phyloP scores from a whole-genome alignment of 2,888 invertebrate genomes.

The Napeogenes inachia region DNA sequence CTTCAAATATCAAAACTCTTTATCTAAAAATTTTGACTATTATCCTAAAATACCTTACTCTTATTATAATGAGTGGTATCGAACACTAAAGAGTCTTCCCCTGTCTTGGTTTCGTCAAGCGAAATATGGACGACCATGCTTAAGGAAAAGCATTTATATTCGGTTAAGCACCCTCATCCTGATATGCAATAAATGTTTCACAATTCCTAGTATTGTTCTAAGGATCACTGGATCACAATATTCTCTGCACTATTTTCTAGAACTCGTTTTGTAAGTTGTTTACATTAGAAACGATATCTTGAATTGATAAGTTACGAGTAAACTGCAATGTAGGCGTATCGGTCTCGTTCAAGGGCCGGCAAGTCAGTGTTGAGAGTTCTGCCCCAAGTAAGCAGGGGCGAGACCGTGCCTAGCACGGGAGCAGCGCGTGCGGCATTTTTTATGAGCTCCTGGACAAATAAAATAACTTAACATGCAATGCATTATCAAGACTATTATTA shows the following conservation, averaged over 20 bases:
- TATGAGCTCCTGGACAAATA: constrained; percentile 54
- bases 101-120: neutral
- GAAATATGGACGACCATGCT: neutral
- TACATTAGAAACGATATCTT: constrained; percentile 11
- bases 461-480: constrained; percentile 9
- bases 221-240: constrained; percentile 10
- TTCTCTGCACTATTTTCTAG: constrained; percentile 11
- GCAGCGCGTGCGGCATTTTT: constrained; percentile 68
- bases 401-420: constrained; percentile 72
- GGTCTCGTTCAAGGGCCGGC: constrained; percentile 52
- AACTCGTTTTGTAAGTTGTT: constrained; percentile 13
- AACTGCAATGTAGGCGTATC: constrained; percentile 55
- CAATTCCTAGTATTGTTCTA: constrained; percentile 9
- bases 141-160: neutral
- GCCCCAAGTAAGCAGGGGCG: constrained; percentile 71
- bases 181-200: neutral
- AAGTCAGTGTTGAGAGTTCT: constrained; percentile 69
- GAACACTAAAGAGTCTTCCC: neutral
- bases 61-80: neutral
- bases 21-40: no score
- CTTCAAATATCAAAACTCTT: no score
- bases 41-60: no score
- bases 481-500: constrained; percentile 6
- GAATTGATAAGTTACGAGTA: constrained; percentile 28
- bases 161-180: neutral